Percentiles rank a stretch among this genome's conserved stretches.
phyloP scores from a whole-genome alignment of 2,113 vertebrate genomes.

The Eretmochelys imbricata region DNA sequence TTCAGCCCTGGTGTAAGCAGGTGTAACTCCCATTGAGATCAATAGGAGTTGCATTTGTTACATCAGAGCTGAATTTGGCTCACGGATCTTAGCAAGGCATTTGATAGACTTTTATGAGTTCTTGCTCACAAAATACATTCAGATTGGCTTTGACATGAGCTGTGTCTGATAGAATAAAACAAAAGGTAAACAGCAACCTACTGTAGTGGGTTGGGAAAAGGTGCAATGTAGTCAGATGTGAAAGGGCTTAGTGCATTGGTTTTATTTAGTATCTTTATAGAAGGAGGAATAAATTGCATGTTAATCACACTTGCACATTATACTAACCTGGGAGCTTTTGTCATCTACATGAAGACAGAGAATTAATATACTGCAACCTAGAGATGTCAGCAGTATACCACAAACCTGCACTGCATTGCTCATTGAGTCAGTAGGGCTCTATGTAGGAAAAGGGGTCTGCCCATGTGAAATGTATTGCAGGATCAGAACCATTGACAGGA shows the following conservation, averaged over 20 bases:
- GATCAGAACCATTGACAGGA: neutral
- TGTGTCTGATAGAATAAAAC: neutral
- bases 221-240: neutral
- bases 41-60: neutral
- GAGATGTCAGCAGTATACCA: neutral
- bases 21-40: neutral
- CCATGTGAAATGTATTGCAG: neutral
- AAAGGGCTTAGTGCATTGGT: neutral
- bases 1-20: neutral
- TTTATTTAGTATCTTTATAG: neutral
- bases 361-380: neutral
- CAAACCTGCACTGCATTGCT: neutral
- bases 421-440: neutral
- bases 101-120: neutral
- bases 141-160: neutral
- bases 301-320: neutral
- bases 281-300: neutral
- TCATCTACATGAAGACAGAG: neutral
- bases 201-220: neutral
- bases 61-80: neutral
- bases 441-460: neutral
- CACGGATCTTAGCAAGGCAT: neutral
- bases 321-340: neutral
- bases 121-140: neutral
- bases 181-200: neutral